Evolutionary conservation across 2,888 invertebrate genomes (phyloP).

Genomic region (Metallyticus violacea): DNA sequence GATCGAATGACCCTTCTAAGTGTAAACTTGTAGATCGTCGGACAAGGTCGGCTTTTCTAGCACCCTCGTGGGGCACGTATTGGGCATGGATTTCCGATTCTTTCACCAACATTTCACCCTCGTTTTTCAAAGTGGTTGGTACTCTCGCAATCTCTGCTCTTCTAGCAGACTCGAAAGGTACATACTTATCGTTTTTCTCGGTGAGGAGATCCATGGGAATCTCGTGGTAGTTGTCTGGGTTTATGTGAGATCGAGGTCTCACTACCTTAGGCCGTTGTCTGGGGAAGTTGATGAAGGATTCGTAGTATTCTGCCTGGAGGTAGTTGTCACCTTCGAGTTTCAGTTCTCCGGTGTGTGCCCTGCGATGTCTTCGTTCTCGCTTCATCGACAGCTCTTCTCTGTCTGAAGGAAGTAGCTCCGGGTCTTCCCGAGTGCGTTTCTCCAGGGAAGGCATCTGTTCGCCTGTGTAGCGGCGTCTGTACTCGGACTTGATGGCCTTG

Average conservation of each 20-base stretch:
- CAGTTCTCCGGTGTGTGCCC: constrained; percentile 36
- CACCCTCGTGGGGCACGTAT: constrained; percentile 49
- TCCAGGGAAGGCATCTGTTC: neutral
- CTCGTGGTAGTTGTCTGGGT: neutral
- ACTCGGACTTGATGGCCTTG: constrained; percentile 44
- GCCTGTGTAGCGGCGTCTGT: constrained; percentile 32
- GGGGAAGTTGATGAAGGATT: constrained; percentile 48
- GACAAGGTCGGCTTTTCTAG: constrained; percentile 46
- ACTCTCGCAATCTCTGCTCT: constrained; percentile 34
- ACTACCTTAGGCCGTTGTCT: constrained; percentile 2
- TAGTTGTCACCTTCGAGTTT: constrained; percentile 51
- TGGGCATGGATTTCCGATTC: constrained; percentile 50
- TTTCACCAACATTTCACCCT: constrained; percentile 42
- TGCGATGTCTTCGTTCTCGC: neutral
- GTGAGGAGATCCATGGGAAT: neutral
- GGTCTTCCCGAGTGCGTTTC: too few relatives aligned
- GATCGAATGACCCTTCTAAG: constrained; percentile 52
- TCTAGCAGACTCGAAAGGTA: neutral
- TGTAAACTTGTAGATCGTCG: constrained; percentile 42
- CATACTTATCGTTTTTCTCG: neutral
- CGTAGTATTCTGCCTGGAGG: constrained; percentile 48
- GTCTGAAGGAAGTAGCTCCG: neutral
- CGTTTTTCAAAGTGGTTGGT: constrained; percentile 40
- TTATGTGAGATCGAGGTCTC: constrained; percentile 4
- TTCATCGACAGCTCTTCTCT: neutral